phyloP scores from a whole-genome alignment of 1,140 invertebrate species.

The Ptiloglossa arizonensis region DNA sequence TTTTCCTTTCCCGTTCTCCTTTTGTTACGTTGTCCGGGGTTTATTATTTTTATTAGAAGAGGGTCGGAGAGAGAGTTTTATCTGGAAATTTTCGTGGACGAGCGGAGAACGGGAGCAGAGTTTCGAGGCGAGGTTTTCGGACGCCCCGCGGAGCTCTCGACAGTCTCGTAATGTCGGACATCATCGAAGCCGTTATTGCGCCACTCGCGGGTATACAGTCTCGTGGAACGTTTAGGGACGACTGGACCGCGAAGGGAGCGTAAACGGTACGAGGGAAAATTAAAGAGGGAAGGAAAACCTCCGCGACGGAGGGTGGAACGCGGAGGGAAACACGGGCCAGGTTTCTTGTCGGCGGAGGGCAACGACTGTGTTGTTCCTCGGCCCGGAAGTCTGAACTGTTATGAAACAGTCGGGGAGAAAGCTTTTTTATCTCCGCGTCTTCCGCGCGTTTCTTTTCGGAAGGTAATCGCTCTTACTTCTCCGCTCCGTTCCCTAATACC shows the following conservation, averaged over 20 bases:
- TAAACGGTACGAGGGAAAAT: conserved; percentile 31
- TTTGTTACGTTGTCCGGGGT: not conserved
- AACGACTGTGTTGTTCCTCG: conserved; percentile 51
- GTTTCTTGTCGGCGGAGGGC: conserved; percentile 47
- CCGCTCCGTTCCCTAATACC: not conserved
- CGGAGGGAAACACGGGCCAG: conserved; percentile 25
- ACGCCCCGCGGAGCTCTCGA: not conserved
- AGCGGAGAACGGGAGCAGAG: not conserved
- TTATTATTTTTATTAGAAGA: conserved; percentile 21
- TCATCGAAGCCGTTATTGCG: conserved; percentile 52
- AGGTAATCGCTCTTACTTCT: conserved; percentile 64
- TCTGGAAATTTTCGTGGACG: conserved; percentile 1
- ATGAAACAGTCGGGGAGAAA: conserved; percentile 61
- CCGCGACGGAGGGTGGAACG: conserved; percentile 10
- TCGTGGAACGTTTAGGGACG: conserved; percentile 5
- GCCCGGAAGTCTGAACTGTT: conserved; percentile 61
- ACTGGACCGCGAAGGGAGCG: conserved; percentile 15
- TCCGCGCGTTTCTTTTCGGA: conserved; percentile 56
- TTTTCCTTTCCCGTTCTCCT: too few relatives aligned
- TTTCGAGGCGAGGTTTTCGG: not conserved
- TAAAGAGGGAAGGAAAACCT: conserved; percentile 29
- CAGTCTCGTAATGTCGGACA: conserved; percentile 35
- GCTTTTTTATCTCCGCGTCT: conserved; percentile 65
- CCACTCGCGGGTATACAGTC: conserved; percentile 25
- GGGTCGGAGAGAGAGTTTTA: not conserved